Conservation (phyloP, 2,888 invertebrate genomes). For the Itoplectis maculator region DNA sequence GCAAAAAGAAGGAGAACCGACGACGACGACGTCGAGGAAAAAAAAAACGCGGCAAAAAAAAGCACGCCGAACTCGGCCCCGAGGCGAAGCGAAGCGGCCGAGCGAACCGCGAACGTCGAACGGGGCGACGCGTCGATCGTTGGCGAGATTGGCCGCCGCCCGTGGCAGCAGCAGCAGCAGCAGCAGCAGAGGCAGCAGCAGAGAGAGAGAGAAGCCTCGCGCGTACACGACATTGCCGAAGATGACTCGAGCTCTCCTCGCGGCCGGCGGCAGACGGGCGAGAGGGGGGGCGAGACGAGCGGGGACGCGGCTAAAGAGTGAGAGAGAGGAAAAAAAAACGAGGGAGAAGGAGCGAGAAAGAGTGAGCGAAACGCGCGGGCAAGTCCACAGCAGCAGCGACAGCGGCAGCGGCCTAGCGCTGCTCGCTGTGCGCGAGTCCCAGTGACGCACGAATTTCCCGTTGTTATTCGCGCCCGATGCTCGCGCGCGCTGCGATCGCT, state of each 20-base stretch:
- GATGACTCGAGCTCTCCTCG: conserved; percentile 35
- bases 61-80: conserved; percentile 21
- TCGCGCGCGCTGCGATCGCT: conserved; percentile 31
- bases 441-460: conserved; percentile 60
- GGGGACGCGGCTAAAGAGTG: too few species aligned
- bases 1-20: conserved; percentile 5
- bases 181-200: conserved; percentile 16
- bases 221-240: conserved; percentile 32
- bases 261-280: conserved; percentile 1
- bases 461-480: conserved; percentile 20
- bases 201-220: conserved; percentile 15
- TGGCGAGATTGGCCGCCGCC: conserved; percentile 47
- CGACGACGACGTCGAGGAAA: not conserved
- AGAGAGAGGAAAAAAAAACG: too few species aligned
- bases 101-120: conserved; percentile 49
- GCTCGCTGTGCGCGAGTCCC: conserved; percentile 29
- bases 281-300: not conserved
- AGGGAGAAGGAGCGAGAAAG: not conserved
- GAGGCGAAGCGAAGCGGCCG: conserved; percentile 39
- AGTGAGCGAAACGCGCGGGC: not conserved
- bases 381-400: not conserved
- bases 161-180: conserved; percentile 14
- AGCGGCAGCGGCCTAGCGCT: not conserved
- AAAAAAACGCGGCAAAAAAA: conserved; percentile 27
- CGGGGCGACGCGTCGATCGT: conserved; percentile 58